Conservation (phyloP, 2,113 vertebrate genomes). For the Poecile atricapillus region DNA sequence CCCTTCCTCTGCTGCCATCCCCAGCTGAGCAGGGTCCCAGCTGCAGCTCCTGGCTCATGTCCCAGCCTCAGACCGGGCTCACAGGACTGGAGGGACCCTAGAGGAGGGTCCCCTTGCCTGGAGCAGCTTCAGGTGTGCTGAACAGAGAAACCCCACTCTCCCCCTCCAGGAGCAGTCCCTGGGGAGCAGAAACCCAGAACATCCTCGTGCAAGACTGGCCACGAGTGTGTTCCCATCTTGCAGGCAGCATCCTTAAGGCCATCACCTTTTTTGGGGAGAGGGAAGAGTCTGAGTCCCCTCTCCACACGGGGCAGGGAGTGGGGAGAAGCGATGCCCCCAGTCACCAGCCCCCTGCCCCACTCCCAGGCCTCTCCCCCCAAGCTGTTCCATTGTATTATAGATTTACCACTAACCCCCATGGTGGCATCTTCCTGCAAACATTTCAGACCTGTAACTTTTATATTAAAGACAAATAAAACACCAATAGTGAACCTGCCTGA, state of each 20-base stretch:
- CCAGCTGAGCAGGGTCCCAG: background rate
- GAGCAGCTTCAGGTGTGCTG: background rate
- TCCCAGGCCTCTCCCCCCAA: background rate
- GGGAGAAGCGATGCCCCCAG: accelerated
- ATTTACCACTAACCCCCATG: background rate
- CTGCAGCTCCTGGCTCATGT: background rate
- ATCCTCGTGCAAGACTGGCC: background rate
- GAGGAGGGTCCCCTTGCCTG: background rate
- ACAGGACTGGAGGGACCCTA: background rate
- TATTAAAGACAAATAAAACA: slow-evolving; percentile 71
- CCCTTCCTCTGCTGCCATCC: background rate
- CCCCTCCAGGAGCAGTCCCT: background rate
- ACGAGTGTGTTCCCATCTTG: accelerated
- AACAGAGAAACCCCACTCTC: background rate
- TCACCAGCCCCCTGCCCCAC: background rate
- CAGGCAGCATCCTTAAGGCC: background rate
- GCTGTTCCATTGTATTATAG: background rate
- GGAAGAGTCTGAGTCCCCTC: background rate
- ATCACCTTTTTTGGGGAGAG: background rate
- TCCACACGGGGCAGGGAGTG: accelerated
- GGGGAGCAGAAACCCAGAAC: background rate
- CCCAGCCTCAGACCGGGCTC: background rate
- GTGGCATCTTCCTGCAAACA: slow-evolving; percentile 47
- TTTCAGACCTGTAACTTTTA: slow-evolving; percentile 74
- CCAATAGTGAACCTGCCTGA: slow-evolving; percentile 1